Conservation (phyloP, 2,797 vertebrate genomes). For the Momotus momota region DNA sequence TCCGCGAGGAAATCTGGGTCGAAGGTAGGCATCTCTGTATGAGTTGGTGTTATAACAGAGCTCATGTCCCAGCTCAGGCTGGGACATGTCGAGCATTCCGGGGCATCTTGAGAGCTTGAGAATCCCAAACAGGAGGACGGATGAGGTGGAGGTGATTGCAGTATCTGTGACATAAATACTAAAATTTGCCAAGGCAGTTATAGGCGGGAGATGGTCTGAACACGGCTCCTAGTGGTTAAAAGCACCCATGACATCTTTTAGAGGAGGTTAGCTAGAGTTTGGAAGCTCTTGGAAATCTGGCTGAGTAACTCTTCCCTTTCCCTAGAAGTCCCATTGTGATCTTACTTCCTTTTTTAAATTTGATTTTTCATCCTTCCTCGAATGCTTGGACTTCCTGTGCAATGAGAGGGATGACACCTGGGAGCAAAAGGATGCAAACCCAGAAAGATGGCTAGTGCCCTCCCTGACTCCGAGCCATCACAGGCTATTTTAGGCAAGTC, state of each 20-base stretch:
- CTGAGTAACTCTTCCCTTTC: background rate
- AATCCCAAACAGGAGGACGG: background rate
- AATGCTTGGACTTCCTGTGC: background rate
- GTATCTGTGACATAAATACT: background rate
- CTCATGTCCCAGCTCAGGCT: background rate
- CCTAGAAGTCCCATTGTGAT: background rate
- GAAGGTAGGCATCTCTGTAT: background rate
- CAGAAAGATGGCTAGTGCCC: background rate
- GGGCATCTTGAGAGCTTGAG: background rate
- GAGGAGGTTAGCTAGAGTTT: background rate
- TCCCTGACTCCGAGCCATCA: background rate
- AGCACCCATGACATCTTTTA: conserved; percentile 1
- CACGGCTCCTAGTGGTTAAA: conserved; percentile 70
- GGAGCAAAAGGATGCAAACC: background rate
- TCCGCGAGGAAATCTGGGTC: background rate
- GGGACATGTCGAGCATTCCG: background rate
- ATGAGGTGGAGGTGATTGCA: background rate
- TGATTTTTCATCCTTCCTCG: background rate
- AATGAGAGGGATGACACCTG: background rate
- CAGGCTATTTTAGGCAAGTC: background rate
- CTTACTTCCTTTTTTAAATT: background rate
- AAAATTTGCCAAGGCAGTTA: background rate
- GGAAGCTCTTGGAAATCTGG: background rate
- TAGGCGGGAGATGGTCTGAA: conserved; percentile 20
- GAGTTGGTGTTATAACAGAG: background rate